A percentile compares a stretch with the other conserved stretches of the same genome.
phyloP scores from a whole-genome alignment of 2,113 vertebrate genomes.

The Catharus minimus region DNA sequence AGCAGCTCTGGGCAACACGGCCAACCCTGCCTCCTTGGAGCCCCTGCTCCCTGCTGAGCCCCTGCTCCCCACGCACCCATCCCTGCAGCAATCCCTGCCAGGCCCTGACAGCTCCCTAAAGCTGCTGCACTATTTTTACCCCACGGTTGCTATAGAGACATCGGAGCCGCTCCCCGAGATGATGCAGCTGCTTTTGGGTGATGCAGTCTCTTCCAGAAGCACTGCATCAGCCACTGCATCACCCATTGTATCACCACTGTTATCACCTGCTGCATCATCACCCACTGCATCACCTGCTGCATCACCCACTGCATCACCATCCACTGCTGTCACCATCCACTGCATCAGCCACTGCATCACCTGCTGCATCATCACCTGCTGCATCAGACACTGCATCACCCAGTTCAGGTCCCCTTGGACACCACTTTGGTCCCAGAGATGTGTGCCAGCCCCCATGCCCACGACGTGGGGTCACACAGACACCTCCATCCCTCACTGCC shows the following conservation, averaged over 20 bases:
- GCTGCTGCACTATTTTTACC: constrained; percentile 69
- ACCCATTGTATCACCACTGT: neutral
- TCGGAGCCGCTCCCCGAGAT: neutral
- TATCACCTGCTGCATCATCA: neutral
- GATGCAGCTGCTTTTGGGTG: constrained; percentile 13
- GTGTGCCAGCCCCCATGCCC: neutral
- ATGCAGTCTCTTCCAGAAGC: constrained; percentile 24
- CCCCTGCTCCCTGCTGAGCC: neutral
- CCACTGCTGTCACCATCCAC: too few relatives aligned
- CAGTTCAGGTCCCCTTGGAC: neutral
- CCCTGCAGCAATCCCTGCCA: neutral
- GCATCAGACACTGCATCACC: too few relatives aligned
- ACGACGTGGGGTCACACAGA: accelerated
- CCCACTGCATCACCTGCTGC: too few relatives aligned
- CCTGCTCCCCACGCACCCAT: neutral
- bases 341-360: neutral
- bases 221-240: neutral
- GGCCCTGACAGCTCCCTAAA: neutral
- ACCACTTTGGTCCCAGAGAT: neutral
- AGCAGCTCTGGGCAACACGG: accelerated
- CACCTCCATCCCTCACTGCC: accelerated
- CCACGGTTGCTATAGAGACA: constrained; percentile 62
- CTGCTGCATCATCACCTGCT: neutral
- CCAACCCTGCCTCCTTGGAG: accelerated
- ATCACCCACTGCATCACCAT: too few relatives aligned